phyloP scores from a whole-genome alignment of 2,797 vertebrate genomes.

The Apogon hyalosoma region DNA sequence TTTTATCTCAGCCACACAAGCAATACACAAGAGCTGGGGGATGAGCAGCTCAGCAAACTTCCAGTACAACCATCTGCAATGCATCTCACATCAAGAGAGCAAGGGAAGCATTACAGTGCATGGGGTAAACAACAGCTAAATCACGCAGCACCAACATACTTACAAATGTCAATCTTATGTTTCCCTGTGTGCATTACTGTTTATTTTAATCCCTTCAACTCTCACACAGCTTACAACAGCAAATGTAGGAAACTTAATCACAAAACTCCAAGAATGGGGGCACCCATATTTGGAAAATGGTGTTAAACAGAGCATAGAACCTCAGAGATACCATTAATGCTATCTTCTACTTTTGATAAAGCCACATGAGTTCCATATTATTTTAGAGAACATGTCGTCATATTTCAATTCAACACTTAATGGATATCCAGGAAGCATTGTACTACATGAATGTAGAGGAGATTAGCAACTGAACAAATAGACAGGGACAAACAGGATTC shows the following conservation, averaged over 20 bases:
- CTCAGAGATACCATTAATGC: background rate
- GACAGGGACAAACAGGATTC: too few species aligned
- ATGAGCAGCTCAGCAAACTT: slow-evolving; percentile 23
- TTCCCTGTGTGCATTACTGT: slow-evolving; percentile 6
- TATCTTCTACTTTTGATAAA: too few species aligned
- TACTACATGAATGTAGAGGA: too few species aligned
- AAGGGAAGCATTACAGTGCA: background rate
- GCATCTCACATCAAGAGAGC: background rate
- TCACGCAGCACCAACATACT: slow-evolving; percentile 10
- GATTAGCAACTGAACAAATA: too few species aligned
- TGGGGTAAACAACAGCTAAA: slow-evolving; percentile 25
- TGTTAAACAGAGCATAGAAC: slow-evolving; percentile 11
- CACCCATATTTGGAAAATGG: background rate
- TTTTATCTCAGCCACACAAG: slow-evolving; percentile 10
- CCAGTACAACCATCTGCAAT: background rate
- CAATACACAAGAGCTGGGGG: slow-evolving; percentile 18
- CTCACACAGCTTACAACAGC: slow-evolving; percentile 1
- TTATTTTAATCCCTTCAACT: slow-evolving; percentile 5
- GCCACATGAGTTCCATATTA: too few species aligned
- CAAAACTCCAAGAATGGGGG: background rate
- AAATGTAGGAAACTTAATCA: slow-evolving; percentile 14
- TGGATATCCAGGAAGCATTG: too few species aligned
- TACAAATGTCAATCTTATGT: slow-evolving; percentile 14
- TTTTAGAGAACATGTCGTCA: too few species aligned
- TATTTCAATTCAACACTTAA: too few species aligned